A percentile compares a stretch with the other conserved stretches of the same genome.
These are phyloP conservation scores for Xiphydria camelus DNA, from an alignment of 2,888 invertebrate species.

Conservation along the genomic window DNA sequence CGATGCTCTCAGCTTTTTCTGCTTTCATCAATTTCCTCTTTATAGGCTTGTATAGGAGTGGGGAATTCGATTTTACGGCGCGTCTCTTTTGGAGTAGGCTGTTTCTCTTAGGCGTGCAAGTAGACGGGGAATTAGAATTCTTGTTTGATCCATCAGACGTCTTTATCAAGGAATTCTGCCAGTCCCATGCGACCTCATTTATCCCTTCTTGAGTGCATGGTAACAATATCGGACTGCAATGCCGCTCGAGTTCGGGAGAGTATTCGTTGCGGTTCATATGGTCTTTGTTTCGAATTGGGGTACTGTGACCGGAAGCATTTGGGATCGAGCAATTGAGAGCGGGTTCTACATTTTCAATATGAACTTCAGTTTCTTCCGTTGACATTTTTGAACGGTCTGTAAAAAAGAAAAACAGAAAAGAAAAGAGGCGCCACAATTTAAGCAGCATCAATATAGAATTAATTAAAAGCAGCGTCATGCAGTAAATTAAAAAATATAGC, in stretches of 20 bases:
- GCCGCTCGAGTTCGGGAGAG: slow-evolving; percentile 27
- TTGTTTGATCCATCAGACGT: not conserved
- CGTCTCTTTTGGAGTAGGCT: slow-evolving; percentile 35
- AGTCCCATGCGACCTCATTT: slow-evolving; percentile 60
- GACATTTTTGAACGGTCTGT: not conserved
- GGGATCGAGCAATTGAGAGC: slow-evolving; percentile 1
- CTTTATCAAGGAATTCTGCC: slow-evolving; percentile 53
- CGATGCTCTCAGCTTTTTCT: slow-evolving; percentile 36
- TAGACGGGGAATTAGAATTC: slow-evolving; percentile 1
- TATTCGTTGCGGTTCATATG: slow-evolving; percentile 11
- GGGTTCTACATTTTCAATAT: not conserved
- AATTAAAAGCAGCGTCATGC: too few species aligned
- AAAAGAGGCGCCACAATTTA: too few species aligned
- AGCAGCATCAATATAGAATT: too few species aligned
- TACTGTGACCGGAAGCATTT: slow-evolving; percentile 22
- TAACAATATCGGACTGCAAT: slow-evolving; percentile 43
- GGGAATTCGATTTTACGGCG: slow-evolving; percentile 35
- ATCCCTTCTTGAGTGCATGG: slow-evolving; percentile 56
- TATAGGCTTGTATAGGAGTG: slow-evolving; percentile 36
- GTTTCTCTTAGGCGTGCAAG: slow-evolving; percentile 39
- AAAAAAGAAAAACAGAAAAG: too few species aligned
- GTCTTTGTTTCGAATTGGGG: slow-evolving; percentile 26
- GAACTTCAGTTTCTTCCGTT: not conserved
- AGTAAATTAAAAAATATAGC: too few species aligned
- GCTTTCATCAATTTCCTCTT: slow-evolving; percentile 35